These are phyloP conservation scores for Oreochromis tanganicae DNA, from an alignment of 2,113 vertebrate species.

Conservation along the genomic window DNA sequence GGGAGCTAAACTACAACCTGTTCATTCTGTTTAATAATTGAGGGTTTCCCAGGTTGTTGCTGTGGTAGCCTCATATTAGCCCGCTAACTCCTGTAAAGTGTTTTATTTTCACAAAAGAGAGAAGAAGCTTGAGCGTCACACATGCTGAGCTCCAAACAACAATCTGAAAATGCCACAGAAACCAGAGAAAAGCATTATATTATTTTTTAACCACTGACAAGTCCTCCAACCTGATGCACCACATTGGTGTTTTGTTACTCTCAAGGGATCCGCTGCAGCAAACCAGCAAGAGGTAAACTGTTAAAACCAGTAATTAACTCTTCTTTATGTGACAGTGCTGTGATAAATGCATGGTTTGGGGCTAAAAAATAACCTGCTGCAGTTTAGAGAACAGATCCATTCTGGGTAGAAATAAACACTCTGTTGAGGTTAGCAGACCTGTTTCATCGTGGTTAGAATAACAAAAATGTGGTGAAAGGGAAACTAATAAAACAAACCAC, in stretches of 20 bases:
- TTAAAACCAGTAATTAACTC: not conserved
- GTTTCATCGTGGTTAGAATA: not conserved
- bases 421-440: not conserved
- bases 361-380: not conserved
- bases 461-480: not conserved
- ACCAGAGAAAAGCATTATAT: fast-evolving
- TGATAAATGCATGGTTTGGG: not conserved
- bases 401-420: not conserved
- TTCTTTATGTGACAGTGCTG: not conserved
- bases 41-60: not conserved
- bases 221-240: not conserved
- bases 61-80: fast-evolving
- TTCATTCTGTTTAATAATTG: not conserved
- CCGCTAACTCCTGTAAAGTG: not conserved
- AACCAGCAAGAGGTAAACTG: not conserved
- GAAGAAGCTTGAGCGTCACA: not conserved
- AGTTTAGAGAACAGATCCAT: not conserved
- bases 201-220: not conserved
- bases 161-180: not conserved
- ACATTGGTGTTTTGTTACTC: not conserved
- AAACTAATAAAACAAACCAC: not conserved
- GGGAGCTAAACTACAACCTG: not conserved
- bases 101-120: not conserved
- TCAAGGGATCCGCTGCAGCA: not conserved
- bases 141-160: not conserved